These are phyloP conservation scores for Drosophila aldrichi DNA, from an alignment of 2,888 invertebrate species.

Conservation along the genomic window DNA sequence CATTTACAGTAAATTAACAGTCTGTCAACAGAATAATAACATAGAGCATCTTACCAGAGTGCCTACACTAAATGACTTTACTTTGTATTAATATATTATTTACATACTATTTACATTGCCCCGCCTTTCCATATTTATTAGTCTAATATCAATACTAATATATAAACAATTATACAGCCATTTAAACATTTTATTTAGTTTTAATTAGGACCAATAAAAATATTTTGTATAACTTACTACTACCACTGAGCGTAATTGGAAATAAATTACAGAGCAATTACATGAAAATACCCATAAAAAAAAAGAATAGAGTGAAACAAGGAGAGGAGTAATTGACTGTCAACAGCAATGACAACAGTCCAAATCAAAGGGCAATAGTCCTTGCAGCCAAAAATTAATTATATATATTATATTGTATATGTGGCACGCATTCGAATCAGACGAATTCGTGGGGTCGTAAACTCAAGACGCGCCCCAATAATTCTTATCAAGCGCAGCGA, in stretches of 20 bases:
- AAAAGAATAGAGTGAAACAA: too few relatives aligned
- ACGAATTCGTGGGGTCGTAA: neutral
- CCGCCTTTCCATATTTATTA: too few relatives aligned
- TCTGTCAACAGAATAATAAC: neutral
- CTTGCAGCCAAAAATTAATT: neutral
- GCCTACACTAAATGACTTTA: too few relatives aligned
- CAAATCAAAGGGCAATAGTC: neutral
- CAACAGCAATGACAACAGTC: neutral
- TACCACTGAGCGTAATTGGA: neutral
- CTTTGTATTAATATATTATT: too few relatives aligned
- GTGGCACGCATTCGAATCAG: neutral
- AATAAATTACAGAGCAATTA: neutral
- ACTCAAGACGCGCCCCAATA: neutral
- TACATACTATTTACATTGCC: too few relatives aligned
- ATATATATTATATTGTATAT: neutral
- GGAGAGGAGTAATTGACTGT: slow-evolving; percentile 4
- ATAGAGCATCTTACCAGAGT: neutral
- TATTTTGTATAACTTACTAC: neutral
- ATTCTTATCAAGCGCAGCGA: neutral
- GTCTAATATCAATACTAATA: too few relatives aligned
- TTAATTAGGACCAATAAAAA: neutral
- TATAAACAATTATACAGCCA: neutral
- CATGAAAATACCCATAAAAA: neutral
- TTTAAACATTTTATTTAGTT: neutral
- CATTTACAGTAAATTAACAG: neutral